Evolutionary conservation across 2,888 invertebrate species (phyloP).

Genomic region (Ecliptopera silaceata): DNA sequence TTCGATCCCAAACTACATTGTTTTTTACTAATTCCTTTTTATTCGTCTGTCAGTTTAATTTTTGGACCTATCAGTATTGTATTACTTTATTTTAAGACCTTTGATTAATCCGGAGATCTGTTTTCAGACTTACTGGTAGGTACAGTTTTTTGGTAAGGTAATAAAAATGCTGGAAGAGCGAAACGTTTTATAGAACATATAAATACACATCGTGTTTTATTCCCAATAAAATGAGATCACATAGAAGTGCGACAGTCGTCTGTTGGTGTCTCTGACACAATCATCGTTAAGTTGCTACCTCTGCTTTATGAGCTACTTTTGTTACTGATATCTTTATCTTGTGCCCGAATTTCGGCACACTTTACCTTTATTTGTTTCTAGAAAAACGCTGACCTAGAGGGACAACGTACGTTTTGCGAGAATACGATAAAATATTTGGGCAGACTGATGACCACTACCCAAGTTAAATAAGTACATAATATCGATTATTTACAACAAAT

Average conservation of each 20-base stretch:
- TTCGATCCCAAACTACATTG: slow-evolving; percentile 59
- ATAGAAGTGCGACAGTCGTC: slow-evolving; percentile 45
- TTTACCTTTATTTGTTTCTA: neutral
- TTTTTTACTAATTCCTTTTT: slow-evolving; percentile 64
- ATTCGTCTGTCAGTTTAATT: slow-evolving; percentile 58
- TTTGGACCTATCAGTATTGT: slow-evolving; percentile 45
- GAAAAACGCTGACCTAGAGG: neutral
- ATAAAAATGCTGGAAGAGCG: neutral
- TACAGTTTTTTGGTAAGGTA: neutral
- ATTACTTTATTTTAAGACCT: slow-evolving; percentile 18
- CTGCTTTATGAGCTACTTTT: slow-evolving; percentile 41
- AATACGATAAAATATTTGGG: neutral
- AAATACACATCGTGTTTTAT: slow-evolving; percentile 51
- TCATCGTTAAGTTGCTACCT: slow-evolving; percentile 61
- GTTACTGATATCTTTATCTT: slow-evolving; percentile 13
- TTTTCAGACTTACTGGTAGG: no score
- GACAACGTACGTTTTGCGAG: no score
- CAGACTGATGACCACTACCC: no score
- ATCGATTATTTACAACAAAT: neutral
- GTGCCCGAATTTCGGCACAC: neutral
- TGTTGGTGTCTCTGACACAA: slow-evolving; percentile 53
- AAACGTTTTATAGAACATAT: slow-evolving; percentile 47
- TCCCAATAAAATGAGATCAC: slow-evolving; percentile 57
- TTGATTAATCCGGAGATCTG: no score
- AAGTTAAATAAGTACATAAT: no score